Evolutionary conservation across 2,797 vertebrate genomes (phyloP).

Genomic region (Pogoniulus pusillus): DNA sequence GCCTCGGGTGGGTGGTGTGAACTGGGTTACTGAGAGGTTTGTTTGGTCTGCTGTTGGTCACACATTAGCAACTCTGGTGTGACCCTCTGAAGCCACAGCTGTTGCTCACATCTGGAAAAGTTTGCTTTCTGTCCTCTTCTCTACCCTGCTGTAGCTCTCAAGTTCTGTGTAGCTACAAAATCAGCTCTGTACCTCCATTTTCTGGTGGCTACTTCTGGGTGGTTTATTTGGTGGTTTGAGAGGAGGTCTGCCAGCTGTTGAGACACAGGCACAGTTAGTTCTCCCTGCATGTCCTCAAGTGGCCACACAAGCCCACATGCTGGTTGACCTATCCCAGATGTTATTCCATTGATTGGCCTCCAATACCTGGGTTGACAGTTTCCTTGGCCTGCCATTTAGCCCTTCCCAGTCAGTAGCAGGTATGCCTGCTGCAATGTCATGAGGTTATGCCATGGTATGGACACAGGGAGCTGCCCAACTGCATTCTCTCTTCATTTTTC

Average conservation of each 20-base stretch:
- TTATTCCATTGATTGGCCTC: not conserved
- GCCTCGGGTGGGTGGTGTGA: not conserved
- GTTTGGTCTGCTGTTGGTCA: not conserved
- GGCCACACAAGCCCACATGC: fast-evolving
- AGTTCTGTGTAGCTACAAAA: not conserved
- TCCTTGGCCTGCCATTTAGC: not conserved
- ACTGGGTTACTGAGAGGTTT: not conserved
- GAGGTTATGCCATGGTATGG: fast-evolving
- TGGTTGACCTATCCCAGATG: not conserved
- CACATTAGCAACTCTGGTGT: not conserved
- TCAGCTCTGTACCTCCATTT: not conserved
- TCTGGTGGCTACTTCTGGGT: not conserved
- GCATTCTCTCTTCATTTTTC: not conserved
- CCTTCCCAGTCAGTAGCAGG: not conserved
- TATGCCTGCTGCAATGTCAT: not conserved
- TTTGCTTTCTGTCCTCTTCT: not conserved
- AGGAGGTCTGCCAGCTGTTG: not conserved
- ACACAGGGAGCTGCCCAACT: fast-evolving
- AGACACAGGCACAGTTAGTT: not conserved
- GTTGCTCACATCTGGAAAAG: too few species aligned
- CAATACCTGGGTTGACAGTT: not conserved
- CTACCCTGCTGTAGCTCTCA: not conserved
- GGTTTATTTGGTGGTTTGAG: not conserved
- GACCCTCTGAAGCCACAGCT: not conserved
- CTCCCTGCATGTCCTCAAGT: not conserved